A percentile compares a stretch with the other conserved stretches of the same genome.
phyloP scores from a whole-genome alignment of 1,140 invertebrate genomes.

The Cherax quadricarinatus region DNA sequence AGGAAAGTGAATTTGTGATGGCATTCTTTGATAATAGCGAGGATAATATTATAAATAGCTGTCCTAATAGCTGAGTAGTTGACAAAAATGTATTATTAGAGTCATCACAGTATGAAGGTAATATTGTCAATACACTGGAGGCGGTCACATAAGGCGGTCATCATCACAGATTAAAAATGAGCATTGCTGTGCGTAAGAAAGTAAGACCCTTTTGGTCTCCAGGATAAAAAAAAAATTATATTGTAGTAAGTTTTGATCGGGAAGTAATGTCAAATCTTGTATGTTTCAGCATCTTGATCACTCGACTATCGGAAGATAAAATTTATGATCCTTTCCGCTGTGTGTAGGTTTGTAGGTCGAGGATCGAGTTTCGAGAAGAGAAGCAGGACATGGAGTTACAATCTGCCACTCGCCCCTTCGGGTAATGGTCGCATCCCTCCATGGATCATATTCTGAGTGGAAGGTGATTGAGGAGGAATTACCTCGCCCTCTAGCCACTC shows the following conservation, averaged over 20 bases:
- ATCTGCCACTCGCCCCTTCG: conserved; percentile 77
- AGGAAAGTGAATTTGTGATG: conserved; percentile 25
- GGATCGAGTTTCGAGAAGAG: conserved; percentile 84
- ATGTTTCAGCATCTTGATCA: background rate
- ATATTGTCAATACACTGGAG: conserved; percentile 29
- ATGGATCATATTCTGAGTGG: conserved; percentile 83
- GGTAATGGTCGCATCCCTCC: conserved; percentile 83
- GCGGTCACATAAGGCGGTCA: conserved; percentile 34
- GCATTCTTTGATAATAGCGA: conserved; percentile 9
- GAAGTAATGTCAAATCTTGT: background rate
- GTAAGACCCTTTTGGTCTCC: background rate
- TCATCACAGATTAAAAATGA: conserved; percentile 65
- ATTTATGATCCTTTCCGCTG: conserved; percentile 86
- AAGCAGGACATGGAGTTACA: conserved; percentile 84
- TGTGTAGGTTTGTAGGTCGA: conserved; percentile 87
- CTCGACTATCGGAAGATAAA: conserved; percentile 82
- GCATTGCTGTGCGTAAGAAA: conserved; percentile 24
- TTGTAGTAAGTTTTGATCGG: background rate
- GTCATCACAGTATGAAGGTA: conserved; percentile 44
- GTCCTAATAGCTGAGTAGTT: background rate
- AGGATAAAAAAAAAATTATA: background rate
- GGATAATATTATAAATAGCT: background rate
- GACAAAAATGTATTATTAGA: background rate
- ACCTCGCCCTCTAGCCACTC: conserved; percentile 77
- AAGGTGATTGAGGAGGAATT: conserved; percentile 72